phyloP scores from a whole-genome alignment of 2,113 vertebrate genomes.

The Nibea coibor region DNA sequence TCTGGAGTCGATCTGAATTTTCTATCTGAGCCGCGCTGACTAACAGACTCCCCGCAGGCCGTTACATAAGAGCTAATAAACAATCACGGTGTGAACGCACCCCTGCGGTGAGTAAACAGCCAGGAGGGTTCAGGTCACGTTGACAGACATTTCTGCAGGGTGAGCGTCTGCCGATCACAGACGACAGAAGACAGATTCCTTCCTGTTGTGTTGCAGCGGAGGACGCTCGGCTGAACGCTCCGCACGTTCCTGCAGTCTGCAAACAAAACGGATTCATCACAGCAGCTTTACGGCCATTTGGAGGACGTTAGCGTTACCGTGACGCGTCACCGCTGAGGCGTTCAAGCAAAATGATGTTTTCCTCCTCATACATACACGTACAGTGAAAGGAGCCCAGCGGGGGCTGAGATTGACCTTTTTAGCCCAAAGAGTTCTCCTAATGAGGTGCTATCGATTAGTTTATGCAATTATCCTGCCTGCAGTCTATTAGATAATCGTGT shows the following conservation, averaged over 20 bases:
- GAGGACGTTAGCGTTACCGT: neutral
- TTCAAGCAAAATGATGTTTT: constrained; percentile 15
- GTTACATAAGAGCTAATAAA: constrained; percentile 47
- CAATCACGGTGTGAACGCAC: constrained; percentile 24
- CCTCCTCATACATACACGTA: neutral
- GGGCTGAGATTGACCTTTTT: constrained; percentile 63
- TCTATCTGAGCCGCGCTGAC: constrained; percentile 3
- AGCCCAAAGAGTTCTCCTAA: constrained; percentile 59
- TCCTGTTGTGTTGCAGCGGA: no score
- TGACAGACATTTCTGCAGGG: neutral
- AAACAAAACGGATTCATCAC: constrained; percentile 2
- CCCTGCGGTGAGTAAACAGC: constrained; percentile 35
- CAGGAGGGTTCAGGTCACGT: constrained; percentile 16
- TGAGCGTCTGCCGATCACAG: no score
- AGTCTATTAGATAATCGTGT: constrained; percentile 68
- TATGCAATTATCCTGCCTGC: constrained; percentile 69
- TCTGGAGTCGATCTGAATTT: constrained; percentile 10
- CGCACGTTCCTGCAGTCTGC: neutral
- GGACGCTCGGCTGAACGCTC: constrained; percentile 14
- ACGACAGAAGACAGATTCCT: neutral
- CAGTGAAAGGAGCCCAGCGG: constrained; percentile 31
- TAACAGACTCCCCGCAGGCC: constrained; percentile 7
- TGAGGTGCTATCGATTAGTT: constrained; percentile 72
- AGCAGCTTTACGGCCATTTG: constrained; percentile 8
- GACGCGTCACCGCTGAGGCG: neutral